A percentile compares a stretch with the other conserved stretches of the same genome.
Evolutionary conservation across 2,113 vertebrate species (phyloP).

Genomic region (Callithrix jacchus): DNA sequence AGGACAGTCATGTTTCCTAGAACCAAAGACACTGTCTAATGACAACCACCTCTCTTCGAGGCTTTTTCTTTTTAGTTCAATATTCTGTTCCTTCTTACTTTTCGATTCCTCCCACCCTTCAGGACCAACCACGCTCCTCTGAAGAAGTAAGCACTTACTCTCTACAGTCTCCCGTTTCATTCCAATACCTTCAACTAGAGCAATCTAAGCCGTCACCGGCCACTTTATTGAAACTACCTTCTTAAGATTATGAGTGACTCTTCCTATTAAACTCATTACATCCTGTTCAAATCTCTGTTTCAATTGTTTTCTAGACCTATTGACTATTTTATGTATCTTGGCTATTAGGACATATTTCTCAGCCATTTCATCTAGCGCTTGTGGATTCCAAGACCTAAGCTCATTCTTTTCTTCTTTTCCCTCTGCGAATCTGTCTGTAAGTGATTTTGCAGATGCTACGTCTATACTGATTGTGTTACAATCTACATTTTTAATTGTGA

Average conservation of each 20-base stretch:
- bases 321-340: neutral
- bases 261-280: neutral
- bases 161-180: neutral
- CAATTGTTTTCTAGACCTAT: neutral
- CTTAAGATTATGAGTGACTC: neutral
- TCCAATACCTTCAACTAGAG: neutral
- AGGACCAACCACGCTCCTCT: neutral
- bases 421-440: neutral
- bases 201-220: neutral
- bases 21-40: neutral
- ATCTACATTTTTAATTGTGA: neutral
- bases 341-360: neutral
- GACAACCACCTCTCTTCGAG: neutral
- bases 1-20: neutral
- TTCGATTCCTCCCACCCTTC: neutral
- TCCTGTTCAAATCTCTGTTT: neutral
- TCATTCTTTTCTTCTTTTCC: neutral
- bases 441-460: neutral
- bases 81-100: neutral
- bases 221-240: neutral
- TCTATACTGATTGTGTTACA: neutral
- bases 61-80: neutral
- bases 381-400: neutral
- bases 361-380: neutral
- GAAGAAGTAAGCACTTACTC: neutral